Evolutionary conservation across 2,888 invertebrate genomes (phyloP).

Genomic region (Drosophila vallismaia): DNA sequence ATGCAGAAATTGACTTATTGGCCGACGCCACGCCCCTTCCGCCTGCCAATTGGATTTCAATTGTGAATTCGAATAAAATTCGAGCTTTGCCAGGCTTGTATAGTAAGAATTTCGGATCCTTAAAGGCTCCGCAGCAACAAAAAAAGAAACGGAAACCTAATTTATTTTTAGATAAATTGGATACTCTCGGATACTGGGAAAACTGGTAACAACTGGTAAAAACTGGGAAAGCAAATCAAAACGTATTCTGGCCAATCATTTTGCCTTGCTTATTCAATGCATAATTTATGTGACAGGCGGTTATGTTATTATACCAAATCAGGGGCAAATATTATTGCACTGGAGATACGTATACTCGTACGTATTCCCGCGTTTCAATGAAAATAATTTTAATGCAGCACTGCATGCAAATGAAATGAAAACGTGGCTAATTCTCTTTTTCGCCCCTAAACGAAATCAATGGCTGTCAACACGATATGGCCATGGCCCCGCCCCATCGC

Average conservation of each 20-base stretch:
- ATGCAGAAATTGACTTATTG: constrained; percentile 54
- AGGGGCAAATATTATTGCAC: constrained; percentile 38
- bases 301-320: constrained; percentile 44
- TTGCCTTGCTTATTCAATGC: constrained; percentile 10
- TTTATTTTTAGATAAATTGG: neutral
- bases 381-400: constrained; percentile 50
- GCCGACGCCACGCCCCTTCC: neutral
- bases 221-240: constrained; percentile 14
- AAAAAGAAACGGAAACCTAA: neutral
- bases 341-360: constrained; percentile 10
- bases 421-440: constrained; percentile 71
- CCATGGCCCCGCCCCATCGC: neutral
- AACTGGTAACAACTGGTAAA: neutral
- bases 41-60: constrained; percentile 45
- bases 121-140: neutral
- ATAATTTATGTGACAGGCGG: constrained; percentile 47
- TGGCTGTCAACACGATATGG: constrained; percentile 63
- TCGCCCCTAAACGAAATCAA: constrained; percentile 57
- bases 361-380: constrained; percentile 4
- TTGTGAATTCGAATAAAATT: constrained; percentile 38
- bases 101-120: neutral
- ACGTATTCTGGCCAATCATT: constrained; percentile 19
- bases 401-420: constrained; percentile 55
- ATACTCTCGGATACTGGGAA: neutral
- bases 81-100: neutral